Evolutionary conservation across 1,140 invertebrate species (phyloP).

Genomic region (Brachionus calyciflorus): DNA sequence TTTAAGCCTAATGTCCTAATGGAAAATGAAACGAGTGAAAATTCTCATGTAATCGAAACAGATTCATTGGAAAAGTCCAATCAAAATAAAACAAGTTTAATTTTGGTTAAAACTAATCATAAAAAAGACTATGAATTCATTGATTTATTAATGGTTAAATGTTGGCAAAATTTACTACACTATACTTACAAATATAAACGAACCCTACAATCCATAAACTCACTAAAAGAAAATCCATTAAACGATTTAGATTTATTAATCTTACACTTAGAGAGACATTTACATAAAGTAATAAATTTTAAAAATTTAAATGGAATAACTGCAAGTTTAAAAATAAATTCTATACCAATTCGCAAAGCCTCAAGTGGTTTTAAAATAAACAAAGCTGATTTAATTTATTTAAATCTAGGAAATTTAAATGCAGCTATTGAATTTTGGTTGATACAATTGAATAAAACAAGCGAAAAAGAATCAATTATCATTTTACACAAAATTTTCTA

Average conservation of each 20-base stretch:
- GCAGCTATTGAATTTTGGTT: conserved; percentile 56
- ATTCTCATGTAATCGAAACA: not conserved
- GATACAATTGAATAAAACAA: conserved; percentile 51
- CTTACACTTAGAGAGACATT: not conserved
- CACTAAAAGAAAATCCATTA: not conserved
- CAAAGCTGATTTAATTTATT: conserved; percentile 21
- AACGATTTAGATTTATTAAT: not conserved
- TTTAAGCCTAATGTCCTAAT: not conserved
- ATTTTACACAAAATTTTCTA: conserved; percentile 56
- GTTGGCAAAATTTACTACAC: conserved; percentile 27
- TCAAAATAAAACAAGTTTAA: not conserved
- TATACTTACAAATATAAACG: not conserved
- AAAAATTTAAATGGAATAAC: not conserved
- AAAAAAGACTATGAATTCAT: not conserved
- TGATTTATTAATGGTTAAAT: not conserved
- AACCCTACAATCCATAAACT: not conserved
- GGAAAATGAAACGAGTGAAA: not conserved
- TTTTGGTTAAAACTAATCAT: not conserved
- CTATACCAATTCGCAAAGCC: not conserved
- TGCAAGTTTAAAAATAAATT: not conserved
- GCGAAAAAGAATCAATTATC: conserved; percentile 49
- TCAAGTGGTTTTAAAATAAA: not conserved
- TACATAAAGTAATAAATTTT: not conserved
- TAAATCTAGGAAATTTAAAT: conserved; percentile 52
- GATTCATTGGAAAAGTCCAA: conserved; percentile 32